These are phyloP conservation scores for Urocynchramus pylzowi DNA, from an alignment of 2,113 vertebrate genomes.

Conservation along the genomic window DNA sequence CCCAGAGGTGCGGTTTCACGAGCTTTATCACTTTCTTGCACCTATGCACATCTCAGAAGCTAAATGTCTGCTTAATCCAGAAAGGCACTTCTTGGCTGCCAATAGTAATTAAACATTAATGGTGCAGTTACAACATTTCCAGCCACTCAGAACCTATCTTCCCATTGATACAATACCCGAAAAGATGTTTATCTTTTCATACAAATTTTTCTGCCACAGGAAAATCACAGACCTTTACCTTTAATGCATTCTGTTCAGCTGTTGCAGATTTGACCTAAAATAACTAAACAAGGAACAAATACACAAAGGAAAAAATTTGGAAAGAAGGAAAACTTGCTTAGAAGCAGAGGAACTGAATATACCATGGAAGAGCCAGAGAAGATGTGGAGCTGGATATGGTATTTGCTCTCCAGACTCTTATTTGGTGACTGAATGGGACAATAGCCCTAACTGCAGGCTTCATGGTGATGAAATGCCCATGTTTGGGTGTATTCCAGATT, in stretches of 20 bases:
- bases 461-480: background rate
- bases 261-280: background rate
- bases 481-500: background rate
- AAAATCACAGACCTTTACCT: background rate
- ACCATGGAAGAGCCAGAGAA: background rate
- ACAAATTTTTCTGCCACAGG: background rate
- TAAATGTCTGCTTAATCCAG: background rate
- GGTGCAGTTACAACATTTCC: background rate
- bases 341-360: background rate
- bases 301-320: background rate
- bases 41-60: constrained; percentile 29
- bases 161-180: background rate
- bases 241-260: background rate
- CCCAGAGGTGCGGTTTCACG: constrained; percentile 12
- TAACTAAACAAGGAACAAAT: background rate
- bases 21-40: constrained; percentile 43
- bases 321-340: background rate
- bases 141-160: background rate
- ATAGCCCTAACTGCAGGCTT: background rate
- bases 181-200: background rate
- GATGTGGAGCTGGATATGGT: background rate
- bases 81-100: constrained; percentile 18
- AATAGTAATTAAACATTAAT: constrained; percentile 36
- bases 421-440: background rate
- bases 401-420: background rate